These are phyloP conservation scores for Drosophila jambulina DNA, from an alignment of 1,140 invertebrate species.

Conservation along the genomic window DNA sequence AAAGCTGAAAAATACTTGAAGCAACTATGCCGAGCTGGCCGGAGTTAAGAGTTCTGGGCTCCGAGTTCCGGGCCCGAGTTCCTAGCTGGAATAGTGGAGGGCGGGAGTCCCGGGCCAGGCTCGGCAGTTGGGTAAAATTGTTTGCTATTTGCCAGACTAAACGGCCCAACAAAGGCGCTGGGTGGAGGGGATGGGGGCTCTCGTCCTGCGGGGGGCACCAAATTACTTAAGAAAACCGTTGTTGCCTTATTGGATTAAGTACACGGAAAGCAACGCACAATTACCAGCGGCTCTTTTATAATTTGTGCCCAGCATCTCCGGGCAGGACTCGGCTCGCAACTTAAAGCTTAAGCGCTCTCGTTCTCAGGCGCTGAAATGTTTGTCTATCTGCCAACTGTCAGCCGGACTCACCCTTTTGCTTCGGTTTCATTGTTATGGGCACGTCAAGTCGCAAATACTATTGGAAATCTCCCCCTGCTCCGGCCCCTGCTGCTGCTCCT, in stretches of 20 bases:
- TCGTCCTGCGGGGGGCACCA: slow-evolving; percentile 55
- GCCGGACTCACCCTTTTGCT: slow-evolving; percentile 5
- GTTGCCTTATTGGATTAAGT: slow-evolving; percentile 81
- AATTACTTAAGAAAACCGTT: slow-evolving; percentile 83
- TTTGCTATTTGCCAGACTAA: slow-evolving; percentile 77
- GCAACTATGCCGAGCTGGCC: slow-evolving; percentile 68
- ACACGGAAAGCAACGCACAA: slow-evolving; percentile 58
- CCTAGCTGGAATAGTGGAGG: slow-evolving; percentile 15
- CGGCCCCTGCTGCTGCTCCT: background rate
- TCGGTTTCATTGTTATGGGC: slow-evolving; percentile 55
- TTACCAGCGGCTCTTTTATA: slow-evolving; percentile 82
- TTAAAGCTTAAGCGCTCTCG: slow-evolving; percentile 28
- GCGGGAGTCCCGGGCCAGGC: slow-evolving; percentile 8
- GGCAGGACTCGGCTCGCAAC: background rate
- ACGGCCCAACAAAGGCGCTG: slow-evolving; percentile 70
- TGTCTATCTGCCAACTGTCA: slow-evolving; percentile 36
- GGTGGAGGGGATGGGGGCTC: background rate
- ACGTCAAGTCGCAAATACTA: slow-evolving; percentile 60
- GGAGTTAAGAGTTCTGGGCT: slow-evolving; percentile 23
- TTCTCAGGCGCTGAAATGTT: slow-evolving; percentile 47
- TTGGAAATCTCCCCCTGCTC: slow-evolving; percentile 17
- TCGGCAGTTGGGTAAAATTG: slow-evolving; percentile 62
- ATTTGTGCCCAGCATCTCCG: slow-evolving; percentile 44
- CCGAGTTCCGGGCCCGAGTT: slow-evolving; percentile 37
- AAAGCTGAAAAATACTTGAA: slow-evolving; percentile 78